phyloP scores from a whole-genome alignment of 2,797 vertebrate genomes.

The Periophthalmus magnuspinnatus region DNA sequence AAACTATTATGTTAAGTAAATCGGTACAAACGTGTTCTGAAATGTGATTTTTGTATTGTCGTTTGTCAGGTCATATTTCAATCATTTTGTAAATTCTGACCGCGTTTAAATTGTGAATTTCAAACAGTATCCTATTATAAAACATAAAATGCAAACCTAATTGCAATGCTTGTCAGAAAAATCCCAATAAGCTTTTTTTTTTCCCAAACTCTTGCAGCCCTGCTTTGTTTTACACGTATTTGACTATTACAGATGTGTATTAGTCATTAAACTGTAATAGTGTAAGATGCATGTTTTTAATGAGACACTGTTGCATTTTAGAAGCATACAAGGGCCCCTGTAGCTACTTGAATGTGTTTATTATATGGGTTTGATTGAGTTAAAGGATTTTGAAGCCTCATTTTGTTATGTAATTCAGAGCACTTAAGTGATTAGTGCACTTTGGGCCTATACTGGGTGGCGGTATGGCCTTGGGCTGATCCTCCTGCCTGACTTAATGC shows the following conservation, averaged over 20 bases:
- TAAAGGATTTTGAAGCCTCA: conserved; percentile 7
- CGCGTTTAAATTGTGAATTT: too few species aligned
- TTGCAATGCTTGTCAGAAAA: too few species aligned
- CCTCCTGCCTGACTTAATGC: conserved; percentile 46
- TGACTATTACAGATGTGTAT: background rate
- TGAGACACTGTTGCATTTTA: background rate
- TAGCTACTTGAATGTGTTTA: background rate
- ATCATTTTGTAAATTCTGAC: too few species aligned
- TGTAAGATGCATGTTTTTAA: background rate
- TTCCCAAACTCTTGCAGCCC: too few species aligned
- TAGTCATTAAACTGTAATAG: background rate
- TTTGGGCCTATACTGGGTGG: conserved; percentile 44
- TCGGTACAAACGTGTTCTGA: too few species aligned
- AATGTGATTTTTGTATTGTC: too few species aligned
- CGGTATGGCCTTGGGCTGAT: conserved; percentile 37
- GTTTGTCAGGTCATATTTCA: too few species aligned
- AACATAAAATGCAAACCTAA: too few species aligned
- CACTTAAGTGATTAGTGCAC: conserved; percentile 45
- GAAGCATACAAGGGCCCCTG: background rate
- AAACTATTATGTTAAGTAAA: too few species aligned
- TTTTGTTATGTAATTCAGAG: conserved; percentile 63
- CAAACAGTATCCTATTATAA: too few species aligned
- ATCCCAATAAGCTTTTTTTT: too few species aligned
- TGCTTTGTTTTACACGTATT: background rate
- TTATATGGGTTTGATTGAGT: conserved; percentile 1